phyloP scores from a whole-genome alignment of 1,140 invertebrate species.

The Coenobita brevimanus region DNA sequence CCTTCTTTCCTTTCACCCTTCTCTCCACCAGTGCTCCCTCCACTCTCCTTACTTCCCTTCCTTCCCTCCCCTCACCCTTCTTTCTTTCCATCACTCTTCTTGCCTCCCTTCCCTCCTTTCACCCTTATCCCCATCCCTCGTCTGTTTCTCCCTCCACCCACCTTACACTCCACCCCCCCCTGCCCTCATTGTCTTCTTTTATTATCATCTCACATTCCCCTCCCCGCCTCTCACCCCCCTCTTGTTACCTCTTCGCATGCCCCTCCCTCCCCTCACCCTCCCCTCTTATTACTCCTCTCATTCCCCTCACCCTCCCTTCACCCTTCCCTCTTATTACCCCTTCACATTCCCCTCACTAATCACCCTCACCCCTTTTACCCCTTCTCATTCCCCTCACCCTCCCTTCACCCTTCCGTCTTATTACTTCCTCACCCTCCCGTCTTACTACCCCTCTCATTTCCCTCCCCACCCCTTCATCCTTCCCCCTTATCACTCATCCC shows the following conservation, averaged over 20 bases:
- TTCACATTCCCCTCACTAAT: no score
- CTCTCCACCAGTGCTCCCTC: background rate
- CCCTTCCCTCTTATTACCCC: constrained; percentile 8
- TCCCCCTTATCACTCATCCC: background rate
- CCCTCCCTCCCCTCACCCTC: background rate
- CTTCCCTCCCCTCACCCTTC: background rate
- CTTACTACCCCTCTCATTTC: background rate
- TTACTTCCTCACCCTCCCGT: background rate
- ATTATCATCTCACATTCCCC: background rate
- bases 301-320: background rate
- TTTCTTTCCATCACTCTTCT: background rate
- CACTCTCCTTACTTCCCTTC: background rate
- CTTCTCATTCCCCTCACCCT: background rate
- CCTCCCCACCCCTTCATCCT: no score
- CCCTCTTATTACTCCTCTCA: background rate
- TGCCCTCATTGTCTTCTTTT: background rate
- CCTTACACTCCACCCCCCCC: background rate
- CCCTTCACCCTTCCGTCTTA: constrained; percentile 6
- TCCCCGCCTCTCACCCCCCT: no score
- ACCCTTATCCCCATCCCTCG: no score
- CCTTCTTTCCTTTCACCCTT: background rate
- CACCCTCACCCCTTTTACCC: background rate
- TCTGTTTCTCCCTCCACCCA: background rate
- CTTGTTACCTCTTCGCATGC: background rate
- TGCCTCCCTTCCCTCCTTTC: background rate